Percentiles rank a stretch among this genome's conserved stretches.
phyloP scores from a whole-genome alignment of 35 echinoderm and acorn worm species.

The Nesometra sesokonis region DNA sequence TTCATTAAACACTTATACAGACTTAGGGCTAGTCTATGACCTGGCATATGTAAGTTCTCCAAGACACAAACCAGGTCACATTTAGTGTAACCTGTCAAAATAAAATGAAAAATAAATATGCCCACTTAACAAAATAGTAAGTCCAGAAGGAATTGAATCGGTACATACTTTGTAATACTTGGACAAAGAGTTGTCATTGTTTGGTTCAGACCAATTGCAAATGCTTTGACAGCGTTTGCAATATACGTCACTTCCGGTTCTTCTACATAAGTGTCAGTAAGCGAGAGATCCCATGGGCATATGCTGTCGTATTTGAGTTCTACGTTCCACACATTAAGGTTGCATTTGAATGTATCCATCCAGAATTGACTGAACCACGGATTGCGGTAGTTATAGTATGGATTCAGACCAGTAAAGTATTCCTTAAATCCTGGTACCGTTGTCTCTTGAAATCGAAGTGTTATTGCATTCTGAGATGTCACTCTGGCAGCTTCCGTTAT shows the following conservation, averaged over 20 bases:
- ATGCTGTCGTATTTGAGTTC: background rate
- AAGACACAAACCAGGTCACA: no score
- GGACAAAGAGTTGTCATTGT: slow-evolving; percentile 56
- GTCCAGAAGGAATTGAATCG: no score
- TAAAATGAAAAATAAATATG: no score
- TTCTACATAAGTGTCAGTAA: slow-evolving; percentile 20
- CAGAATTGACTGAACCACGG: slow-evolving; percentile 72
- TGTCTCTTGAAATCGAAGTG: slow-evolving; percentile 17
- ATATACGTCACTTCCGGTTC: slow-evolving; percentile 65
- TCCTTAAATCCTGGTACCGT: slow-evolving; percentile 32
- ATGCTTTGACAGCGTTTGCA: slow-evolving; percentile 56
- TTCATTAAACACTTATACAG: no score
- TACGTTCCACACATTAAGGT: slow-evolving; percentile 15
- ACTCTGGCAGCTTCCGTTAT: slow-evolving; percentile 25
- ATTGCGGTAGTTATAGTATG: slow-evolving; percentile 61
- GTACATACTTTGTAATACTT: slow-evolving; percentile 28
- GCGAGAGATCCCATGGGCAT: slow-evolving; percentile 1
- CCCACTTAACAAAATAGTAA: no score
- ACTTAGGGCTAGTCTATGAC: no score
- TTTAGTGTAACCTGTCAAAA: no score
- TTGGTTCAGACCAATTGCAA: slow-evolving; percentile 61
- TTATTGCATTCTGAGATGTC: slow-evolving; percentile 46
- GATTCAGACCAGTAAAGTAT: slow-evolving; percentile 24
- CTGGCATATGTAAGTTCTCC: no score
- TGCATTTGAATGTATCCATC: slow-evolving; percentile 56